Evolutionary conservation across 2,797 vertebrate genomes (phyloP).

Genomic region (Macropus fuliginosus): DNA sequence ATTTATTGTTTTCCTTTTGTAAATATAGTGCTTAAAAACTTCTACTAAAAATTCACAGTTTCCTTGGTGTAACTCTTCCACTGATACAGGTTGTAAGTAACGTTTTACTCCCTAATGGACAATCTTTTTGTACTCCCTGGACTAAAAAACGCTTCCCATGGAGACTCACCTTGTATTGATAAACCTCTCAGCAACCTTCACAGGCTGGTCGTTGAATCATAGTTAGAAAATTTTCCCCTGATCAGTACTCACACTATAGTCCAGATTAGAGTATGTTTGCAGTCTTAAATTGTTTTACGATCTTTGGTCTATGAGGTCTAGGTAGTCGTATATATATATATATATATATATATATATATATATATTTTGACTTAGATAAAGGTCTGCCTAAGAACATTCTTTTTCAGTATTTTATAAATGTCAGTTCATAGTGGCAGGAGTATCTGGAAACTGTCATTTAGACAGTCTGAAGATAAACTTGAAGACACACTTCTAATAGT

Average conservation of each 20-base stretch:
- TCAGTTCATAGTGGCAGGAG: background rate
- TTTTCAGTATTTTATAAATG: slow-evolving; percentile 1
- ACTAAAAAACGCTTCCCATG: background rate
- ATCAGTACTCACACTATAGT: background rate
- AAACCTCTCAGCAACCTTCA: background rate
- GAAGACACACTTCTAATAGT: background rate
- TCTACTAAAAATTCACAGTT: background rate
- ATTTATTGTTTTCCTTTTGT: slow-evolving; percentile 45
- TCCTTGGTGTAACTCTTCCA: background rate
- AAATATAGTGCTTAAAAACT: background rate
- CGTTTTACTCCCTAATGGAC: background rate
- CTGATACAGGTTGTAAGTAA: background rate
- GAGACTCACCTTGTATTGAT: background rate
- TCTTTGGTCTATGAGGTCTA: background rate
- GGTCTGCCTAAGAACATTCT: background rate
- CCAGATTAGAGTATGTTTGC: background rate
- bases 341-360: background rate
- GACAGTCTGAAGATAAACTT: slow-evolving; percentile 47
- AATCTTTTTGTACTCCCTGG: background rate
- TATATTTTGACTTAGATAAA: background rate
- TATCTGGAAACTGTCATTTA: slow-evolving; percentile 9
- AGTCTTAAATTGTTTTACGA: background rate
- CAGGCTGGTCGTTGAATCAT: background rate
- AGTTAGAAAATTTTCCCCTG: background rate
- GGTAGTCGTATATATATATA: background rate